Evolutionary conservation across 2,888 invertebrate species (phyloP), one percentile per base, ranked within the genome.

Genomic region (Epinotia demarniana): DNA sequence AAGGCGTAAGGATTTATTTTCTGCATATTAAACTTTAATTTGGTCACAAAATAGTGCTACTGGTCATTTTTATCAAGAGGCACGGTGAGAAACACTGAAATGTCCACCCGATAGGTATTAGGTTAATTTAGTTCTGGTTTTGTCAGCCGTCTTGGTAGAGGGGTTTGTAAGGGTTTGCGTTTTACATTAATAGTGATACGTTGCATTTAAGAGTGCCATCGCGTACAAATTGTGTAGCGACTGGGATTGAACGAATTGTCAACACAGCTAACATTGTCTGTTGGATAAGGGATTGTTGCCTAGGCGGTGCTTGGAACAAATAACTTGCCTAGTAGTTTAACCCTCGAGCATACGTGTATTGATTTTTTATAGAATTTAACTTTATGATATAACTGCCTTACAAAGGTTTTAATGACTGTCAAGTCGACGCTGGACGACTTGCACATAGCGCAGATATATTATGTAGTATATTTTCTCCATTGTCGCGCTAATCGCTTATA

Each of bases 171-270:
- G 77, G 75, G 67, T 77, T 79, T 69, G 69, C 72, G 62, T 78
- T 78, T 78, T 74, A 72, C 81, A 83, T 33, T 83, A 81, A 84
- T 85, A 87, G 92, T 92, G 92, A 92, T 92, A 91, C 86, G 84
- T 85, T 92, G 93, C 93, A 93, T 93, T 93, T 93, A 92, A 84
- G 86, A 84, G 90, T 92, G 91, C 91, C 92, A 92, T 91, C 86
- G 79, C 80, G 85, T 82, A 81, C 86, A 83, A 79, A 80, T 82
- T 79, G 84, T 88, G 86, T 86, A 87, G 86, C 85, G 86, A 83
- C 81, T 80, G 74, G 77, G 78, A 81, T 78, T 27, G 53, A 12
- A 53, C 46, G 62, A 71, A 58, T 76, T 77, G 67, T 53, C 78
- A 63, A 69, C 73, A 74, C 60, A 68, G 68, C 75, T 75, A 71